Evolutionary conservation across 2,888 invertebrate species (phyloP).

Genomic region (Chironomus tentans): DNA sequence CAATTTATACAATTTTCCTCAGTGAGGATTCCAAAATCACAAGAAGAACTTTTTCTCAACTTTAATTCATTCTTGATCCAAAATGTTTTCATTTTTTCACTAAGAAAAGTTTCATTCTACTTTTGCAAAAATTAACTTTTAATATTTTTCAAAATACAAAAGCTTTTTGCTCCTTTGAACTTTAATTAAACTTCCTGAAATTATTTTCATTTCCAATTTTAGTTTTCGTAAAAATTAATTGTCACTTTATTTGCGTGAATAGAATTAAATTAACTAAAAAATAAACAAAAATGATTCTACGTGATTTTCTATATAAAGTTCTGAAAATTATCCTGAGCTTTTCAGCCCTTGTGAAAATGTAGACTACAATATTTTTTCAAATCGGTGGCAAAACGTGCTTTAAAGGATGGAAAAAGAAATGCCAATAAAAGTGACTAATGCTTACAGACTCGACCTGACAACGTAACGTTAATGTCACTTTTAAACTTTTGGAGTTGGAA

Average conservation of each 20-base stretch:
- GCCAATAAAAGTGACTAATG: no score
- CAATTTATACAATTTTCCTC: background rate
- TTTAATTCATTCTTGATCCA: no score
- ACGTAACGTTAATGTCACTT: no score
- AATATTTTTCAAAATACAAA: background rate
- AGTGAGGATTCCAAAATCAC: background rate
- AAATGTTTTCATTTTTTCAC: no score
- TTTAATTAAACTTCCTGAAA: no score
- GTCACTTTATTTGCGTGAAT: background rate
- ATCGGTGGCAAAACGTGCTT: no score
- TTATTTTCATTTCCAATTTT: background rate
- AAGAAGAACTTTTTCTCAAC: background rate
- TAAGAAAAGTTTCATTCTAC: background rate
- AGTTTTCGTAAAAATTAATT: background rate
- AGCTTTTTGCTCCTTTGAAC: background rate
- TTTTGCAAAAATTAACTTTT: background rate
- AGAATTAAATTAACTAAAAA: background rate
- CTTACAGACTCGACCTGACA: no score
- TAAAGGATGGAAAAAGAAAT: no score
- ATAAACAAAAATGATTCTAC: background rate
- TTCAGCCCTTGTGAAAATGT: background rate
- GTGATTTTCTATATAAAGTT: background rate
- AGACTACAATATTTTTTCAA: no score
- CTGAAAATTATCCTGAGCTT: conserved; percentile 4
- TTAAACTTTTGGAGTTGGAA: no score